These are phyloP conservation scores for Heteromyza rotundicornis DNA, from an alignment of 2,888 invertebrate species.

Conservation along the genomic window DNA sequence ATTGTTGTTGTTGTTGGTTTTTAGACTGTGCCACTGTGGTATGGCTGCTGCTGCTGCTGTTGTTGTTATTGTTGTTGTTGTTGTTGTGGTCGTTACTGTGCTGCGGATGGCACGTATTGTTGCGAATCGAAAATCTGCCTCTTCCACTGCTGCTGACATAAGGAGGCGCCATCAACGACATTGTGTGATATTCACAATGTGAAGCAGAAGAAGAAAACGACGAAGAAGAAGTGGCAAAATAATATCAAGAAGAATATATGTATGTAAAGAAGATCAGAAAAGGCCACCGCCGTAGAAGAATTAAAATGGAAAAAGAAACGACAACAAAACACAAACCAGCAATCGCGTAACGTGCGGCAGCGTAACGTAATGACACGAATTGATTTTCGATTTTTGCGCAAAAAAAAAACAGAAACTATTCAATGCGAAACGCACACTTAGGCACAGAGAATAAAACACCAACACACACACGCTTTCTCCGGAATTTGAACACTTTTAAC, in stretches of 20 bases:
- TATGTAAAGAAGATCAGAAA: background rate
- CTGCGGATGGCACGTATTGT: slow-evolving; percentile 8
- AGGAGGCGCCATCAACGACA: background rate
- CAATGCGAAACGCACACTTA: background rate
- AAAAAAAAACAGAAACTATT: slow-evolving; percentile 1
- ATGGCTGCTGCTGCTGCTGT: slow-evolving; percentile 13
- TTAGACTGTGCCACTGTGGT: too few relatives aligned
- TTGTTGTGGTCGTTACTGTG: slow-evolving; percentile 4
- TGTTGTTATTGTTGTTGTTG: slow-evolving; percentile 16
- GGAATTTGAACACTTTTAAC: background rate
- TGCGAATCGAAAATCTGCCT: background rate
- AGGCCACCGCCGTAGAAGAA: background rate
- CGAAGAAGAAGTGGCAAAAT: background rate
- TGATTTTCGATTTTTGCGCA: slow-evolving; percentile 23
- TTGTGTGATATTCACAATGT: background rate
- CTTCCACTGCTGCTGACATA: background rate
- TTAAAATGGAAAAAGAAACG: background rate
- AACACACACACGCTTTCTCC: background rate
- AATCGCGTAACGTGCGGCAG: background rate
- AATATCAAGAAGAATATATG: too few relatives aligned
- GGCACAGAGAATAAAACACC: background rate
- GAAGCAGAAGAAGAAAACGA: background rate
- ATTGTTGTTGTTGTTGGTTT: background rate
- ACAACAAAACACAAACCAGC: slow-evolving; percentile 12
- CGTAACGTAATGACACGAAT: slow-evolving; percentile 6